A percentile compares a stretch with the other conserved stretches of the same genome.
These are phyloP conservation scores for Ochotona curzoniae DNA, from an alignment of 2,113 vertebrate genomes.

Conservation along the genomic window DNA sequence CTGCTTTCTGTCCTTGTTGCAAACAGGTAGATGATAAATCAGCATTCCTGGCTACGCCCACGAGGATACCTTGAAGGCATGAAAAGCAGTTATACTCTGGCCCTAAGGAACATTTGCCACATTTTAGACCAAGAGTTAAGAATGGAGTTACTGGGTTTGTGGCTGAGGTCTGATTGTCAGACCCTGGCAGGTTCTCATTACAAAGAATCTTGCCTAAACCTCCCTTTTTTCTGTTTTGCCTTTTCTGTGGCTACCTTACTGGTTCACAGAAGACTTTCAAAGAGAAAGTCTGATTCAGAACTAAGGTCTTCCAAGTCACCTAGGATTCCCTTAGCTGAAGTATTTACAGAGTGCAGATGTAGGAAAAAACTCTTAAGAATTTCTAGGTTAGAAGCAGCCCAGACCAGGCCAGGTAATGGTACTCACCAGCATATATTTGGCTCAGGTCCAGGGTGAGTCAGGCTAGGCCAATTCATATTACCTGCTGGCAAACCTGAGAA, in stretches of 20 bases:
- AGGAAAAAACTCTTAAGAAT: background rate
- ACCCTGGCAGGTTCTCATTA: background rate
- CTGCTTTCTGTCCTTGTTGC: constrained; percentile 10
- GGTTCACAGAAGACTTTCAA: background rate
- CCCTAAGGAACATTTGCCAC: background rate
- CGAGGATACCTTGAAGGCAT: background rate
- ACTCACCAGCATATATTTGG: too few relatives aligned
- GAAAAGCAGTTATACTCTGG: background rate
- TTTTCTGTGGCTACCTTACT: background rate
- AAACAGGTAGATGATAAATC: background rate
- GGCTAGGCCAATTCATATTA: too few relatives aligned
- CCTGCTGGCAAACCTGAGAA: too few relatives aligned
- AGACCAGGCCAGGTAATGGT: too few relatives aligned
- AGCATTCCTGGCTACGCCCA: background rate
- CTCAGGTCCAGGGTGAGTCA: too few relatives aligned
- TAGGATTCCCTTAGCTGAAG: background rate
- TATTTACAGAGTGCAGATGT: background rate
- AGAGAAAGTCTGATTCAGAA: background rate
- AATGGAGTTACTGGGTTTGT: background rate
- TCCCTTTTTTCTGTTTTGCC: background rate
- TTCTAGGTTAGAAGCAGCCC: background rate
- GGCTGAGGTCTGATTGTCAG: background rate
- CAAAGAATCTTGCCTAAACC: background rate
- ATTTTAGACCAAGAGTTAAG: background rate
- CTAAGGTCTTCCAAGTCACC: background rate